Conservation (phyloP, 2,888 invertebrate species). For the Melinaea menophilus region DNA sequence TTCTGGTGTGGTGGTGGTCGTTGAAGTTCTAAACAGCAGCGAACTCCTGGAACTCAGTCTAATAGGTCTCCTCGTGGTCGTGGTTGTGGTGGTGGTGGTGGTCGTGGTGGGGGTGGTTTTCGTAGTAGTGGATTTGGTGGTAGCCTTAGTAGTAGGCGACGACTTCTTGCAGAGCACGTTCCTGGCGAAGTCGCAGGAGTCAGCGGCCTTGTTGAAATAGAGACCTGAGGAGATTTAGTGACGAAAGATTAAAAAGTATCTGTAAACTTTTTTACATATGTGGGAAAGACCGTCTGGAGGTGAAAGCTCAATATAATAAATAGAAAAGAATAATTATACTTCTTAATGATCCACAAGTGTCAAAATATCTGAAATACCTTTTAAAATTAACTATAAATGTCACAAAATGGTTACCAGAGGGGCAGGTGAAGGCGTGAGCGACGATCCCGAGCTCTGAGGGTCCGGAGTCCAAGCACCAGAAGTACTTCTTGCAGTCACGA, state of each 20-base stretch:
- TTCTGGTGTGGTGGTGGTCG: conserved; percentile 60
- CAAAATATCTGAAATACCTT: no score
- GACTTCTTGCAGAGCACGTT: conserved; percentile 89
- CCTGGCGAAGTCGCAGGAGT: conserved; percentile 94
- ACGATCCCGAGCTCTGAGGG: conserved; percentile 93
- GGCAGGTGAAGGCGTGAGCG: conserved; percentile 95
- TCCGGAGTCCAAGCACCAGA: conserved; percentile 94
- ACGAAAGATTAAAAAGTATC: neutral
- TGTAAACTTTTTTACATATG: no score
- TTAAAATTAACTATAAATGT: no score
- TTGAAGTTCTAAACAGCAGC: conserved; percentile 61
- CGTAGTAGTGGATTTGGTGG: conserved; percentile 66
- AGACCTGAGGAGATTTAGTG: conserved; percentile 77
- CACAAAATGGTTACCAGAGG: conserved; percentile 80
- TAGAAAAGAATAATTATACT: no score
- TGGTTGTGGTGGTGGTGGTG: conserved; percentile 51
- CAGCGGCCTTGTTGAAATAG: conserved; percentile 93
- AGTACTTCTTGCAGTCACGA: conserved; percentile 95
- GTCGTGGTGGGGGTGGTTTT: conserved; percentile 67
- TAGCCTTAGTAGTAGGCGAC: conserved; percentile 67
- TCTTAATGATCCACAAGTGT: no score
- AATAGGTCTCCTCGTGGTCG: conserved; percentile 63
- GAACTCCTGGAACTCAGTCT: conserved; percentile 66
- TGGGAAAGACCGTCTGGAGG: no score
- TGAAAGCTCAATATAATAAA: no score